Evolutionary conservation across 1,140 invertebrate genomes (phyloP), one percentile per base, ranked within the genome.

Genomic region (Drosophila cardini): DNA sequence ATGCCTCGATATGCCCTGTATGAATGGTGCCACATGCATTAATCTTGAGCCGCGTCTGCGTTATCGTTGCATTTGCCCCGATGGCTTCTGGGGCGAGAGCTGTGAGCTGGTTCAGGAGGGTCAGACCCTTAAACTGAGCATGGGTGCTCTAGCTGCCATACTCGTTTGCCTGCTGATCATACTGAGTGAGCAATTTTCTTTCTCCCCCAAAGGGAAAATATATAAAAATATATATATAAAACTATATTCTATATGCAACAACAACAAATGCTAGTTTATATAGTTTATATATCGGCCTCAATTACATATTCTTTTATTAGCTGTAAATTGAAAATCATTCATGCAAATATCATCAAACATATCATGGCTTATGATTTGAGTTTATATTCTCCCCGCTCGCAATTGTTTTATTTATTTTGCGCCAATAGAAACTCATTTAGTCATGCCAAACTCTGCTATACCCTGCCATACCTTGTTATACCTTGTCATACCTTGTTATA

Each of bases 91-190:
- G 94, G 98, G 98, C 60, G 96, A 97, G 84, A 97, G 98, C 92
- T 99, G 98, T 93, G 97, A 98, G 92, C 94, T 98, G 55, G 95
- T 97, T 40, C 97, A 98, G 91, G 97, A 98, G 92, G 97, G 97
- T 71, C 97, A 97, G 93, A 98, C 97, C 50, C 94, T 98, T 65
- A 97, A 97, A 92, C 94, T 98, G 60, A 97, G 97, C 93, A 97
- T 98, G 96, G 97, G 97, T 62, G 98, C 97, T 48, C 93, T 98
- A 72, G 97, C 97, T 46, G 97, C 97, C 72, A 98, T 98, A 91
- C 94, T 98, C 91, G 97, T 98, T 92, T 98, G 97, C 93, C 95
- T 98, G 72, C 94, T 98, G 90, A 97, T 98, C 92, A 98, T 98
- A 92, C 95, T 98, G 91, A 97, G 97, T 98, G 95, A 97, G 96